These are phyloP conservation scores for Tenthredo notha DNA, from an alignment of 2,888 invertebrate genomes.

Conservation along the genomic window DNA sequence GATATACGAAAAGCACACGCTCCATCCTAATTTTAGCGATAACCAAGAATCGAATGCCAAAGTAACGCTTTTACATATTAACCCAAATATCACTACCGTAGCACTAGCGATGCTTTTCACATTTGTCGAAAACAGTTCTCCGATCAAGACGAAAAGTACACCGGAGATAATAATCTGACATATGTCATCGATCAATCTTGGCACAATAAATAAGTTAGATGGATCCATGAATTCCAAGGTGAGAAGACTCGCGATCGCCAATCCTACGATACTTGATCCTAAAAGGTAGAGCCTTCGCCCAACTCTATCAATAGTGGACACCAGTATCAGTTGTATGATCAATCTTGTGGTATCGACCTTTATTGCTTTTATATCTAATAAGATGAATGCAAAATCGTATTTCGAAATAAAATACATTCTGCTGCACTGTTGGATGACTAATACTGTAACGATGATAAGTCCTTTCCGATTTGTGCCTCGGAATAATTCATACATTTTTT, in stretches of 20 bases:
- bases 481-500: neutral
- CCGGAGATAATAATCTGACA: neutral
- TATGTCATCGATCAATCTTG: neutral
- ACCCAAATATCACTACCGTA: neutral
- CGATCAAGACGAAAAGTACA: neutral
- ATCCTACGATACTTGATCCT: neutral
- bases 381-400: neutral
- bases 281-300: neutral
- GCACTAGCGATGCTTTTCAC: slow-evolving; percentile 3
- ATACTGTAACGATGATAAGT: neutral
- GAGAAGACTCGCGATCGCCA: neutral
- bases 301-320: neutral
- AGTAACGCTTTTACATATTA: neutral
- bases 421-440: neutral
- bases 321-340: neutral
- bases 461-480: slow-evolving; percentile 25
- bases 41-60: neutral
- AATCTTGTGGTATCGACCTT: neutral
- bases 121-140: slow-evolving; percentile 5
- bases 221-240: neutral
- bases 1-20: neutral
- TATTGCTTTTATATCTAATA: neutral
- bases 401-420: neutral
- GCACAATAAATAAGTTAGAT: neutral
- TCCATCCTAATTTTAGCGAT: neutral